Evolutionary conservation across 2,888 invertebrate species (phyloP), one percentile per base, ranked within the genome.

Genomic region (Drosophila percnosoma): DNA sequence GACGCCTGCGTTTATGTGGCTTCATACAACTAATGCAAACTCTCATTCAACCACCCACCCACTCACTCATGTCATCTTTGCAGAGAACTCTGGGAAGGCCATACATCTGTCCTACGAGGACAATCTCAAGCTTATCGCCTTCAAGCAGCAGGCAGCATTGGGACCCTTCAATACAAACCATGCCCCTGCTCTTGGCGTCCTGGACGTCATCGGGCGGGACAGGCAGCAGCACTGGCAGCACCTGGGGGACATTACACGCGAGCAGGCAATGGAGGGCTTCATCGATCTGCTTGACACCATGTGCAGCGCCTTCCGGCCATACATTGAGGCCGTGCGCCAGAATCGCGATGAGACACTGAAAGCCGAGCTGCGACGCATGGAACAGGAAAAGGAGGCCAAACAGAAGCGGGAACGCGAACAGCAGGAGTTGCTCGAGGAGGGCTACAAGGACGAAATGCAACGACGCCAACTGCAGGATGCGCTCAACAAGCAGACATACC

Each of bases 41-140:
- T 27, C 6, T 15, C n/a, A 36, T 21, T 38, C 13, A 34, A 34
- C 40, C 18, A 34, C 18, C 31, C 21, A 38, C 21, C 33, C 36
- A 36, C 33, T 48, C 8, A 36, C 13, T 27, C 34, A 2, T 29
- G 13, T n/a, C 15, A 15, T n/a, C 15, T 24, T 77, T 80, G 15
- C 68, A 99, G 99, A 99, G 92, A 99, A 99, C 94, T 97, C 98
- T 94, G 99, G 99, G n/a, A 99, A 99, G 94, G 99, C 98, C 4
- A 95, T 99, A 55, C 98, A 98, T 91, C 94, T 99, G 72, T 97
- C 98, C 53, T 99, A 99, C 92, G 97, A 98, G 93, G 98, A 99
- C 91, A 97, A 98, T 91, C 93, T 99, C 63, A 97, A 97, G 91
- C 93, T 99, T 75, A 97, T 99, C 24, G 99, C 99, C 2, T 97